These are phyloP conservation scores for Choristoneura fumiferana DNA, from an alignment of 1,140 invertebrate genomes.

Conservation along the genomic window DNA sequence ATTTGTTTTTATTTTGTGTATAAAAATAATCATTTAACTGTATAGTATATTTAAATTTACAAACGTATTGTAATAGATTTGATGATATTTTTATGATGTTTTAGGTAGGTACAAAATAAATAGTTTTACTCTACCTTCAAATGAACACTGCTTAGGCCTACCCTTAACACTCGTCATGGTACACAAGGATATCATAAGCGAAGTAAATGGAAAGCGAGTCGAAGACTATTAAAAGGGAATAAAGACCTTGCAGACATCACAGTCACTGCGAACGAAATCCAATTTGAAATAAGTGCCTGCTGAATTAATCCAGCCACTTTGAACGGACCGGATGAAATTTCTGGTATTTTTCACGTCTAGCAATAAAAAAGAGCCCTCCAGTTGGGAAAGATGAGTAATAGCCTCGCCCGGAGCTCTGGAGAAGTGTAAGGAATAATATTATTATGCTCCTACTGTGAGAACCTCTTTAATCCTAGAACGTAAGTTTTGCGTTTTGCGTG, in stretches of 20 bases:
- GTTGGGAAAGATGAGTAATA: conserved; percentile 69
- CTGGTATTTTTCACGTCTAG: conserved; percentile 75
- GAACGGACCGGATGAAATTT: conserved; percentile 70
- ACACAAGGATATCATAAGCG: conserved; percentile 25
- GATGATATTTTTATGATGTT: too few relatives aligned
- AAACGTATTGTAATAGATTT: too few relatives aligned
- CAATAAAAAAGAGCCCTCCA: conserved; percentile 69
- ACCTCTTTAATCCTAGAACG: conserved; percentile 41
- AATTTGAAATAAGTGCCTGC: conserved; percentile 76
- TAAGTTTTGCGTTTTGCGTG: neutral
- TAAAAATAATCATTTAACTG: too few relatives aligned
- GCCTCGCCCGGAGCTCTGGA: conserved; percentile 52
- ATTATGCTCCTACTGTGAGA: conserved; percentile 60
- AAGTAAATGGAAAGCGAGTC: conserved; percentile 43
- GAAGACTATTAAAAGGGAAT: conserved; percentile 63
- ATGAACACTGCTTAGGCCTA: neutral
- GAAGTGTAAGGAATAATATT: conserved; percentile 70
- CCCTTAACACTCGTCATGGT: neutral
- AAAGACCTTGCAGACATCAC: conserved; percentile 40
- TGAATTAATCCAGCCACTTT: conserved; percentile 76
- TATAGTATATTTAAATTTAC: too few relatives aligned
- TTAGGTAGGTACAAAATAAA: too few relatives aligned
- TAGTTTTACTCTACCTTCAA: too few relatives aligned
- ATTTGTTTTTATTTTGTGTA: too few relatives aligned
- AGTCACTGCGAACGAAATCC: conserved; percentile 62